These are phyloP conservation scores for Psephotus haematonotus DNA, from an alignment of 2,113 vertebrate species.

Conservation along the genomic window DNA sequence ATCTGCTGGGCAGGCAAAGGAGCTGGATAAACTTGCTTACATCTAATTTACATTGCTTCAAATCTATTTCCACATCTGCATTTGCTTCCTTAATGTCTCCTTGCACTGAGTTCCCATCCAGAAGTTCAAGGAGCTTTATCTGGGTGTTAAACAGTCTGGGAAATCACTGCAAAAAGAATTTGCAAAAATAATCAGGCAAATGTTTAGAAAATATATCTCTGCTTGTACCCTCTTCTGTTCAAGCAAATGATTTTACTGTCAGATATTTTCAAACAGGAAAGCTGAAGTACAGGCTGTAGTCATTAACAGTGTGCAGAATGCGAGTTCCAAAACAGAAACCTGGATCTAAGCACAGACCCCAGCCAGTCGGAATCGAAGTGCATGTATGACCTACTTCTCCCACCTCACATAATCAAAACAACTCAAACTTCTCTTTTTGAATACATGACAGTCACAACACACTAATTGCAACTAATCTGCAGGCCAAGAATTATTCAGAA, in stretches of 20 bases:
- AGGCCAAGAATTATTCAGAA: background rate
- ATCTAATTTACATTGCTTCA: background rate
- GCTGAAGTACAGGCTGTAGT: background rate
- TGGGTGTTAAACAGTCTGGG: background rate
- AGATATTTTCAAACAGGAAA: background rate
- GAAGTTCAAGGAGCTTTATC: constrained; percentile 7
- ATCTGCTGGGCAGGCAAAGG: background rate
- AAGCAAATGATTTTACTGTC: background rate
- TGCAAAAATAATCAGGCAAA: constrained; percentile 17
- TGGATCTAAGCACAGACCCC: background rate
- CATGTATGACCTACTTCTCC: background rate
- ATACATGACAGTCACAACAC: background rate
- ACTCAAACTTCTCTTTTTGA: background rate
- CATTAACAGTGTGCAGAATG: background rate
- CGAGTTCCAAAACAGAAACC: background rate
- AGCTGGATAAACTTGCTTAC: constrained; percentile 25
- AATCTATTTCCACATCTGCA: constrained; percentile 2
- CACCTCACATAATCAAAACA: background rate
- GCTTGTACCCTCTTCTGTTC: background rate
- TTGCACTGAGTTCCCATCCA: background rate
- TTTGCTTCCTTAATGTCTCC: background rate
- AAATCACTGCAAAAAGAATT: background rate
- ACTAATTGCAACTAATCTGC: background rate
- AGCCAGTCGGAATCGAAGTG: background rate
- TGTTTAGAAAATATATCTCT: background rate